Evolutionary conservation across 2,113 vertebrate species (phyloP), one percentile per base, ranked within the genome.

Genomic region (Sclerurus mexicanus): DNA sequence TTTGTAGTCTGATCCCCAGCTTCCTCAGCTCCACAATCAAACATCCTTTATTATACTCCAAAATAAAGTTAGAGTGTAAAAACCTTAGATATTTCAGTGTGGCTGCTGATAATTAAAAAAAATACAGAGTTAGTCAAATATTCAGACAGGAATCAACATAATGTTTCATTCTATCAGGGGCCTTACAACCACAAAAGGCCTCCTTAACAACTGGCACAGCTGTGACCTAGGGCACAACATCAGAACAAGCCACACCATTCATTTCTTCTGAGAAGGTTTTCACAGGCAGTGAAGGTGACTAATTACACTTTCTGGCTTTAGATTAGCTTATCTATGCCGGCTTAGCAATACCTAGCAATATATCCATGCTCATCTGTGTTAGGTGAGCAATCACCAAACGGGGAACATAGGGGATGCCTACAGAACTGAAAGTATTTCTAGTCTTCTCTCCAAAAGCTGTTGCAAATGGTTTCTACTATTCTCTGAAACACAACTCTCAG

Each of bases 61-160:
- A 55, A 90, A 71, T 49, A 72, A 52, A 85, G 12, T 40, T 40
- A 37, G 18, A 73, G 10, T 17, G 19, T 42, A 5, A 92, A 78
- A 60, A 31, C 4, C 27, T 64, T 47, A 7, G 4, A 27, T 66
- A 20, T 31, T 69, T 76, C 53, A n/a, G 14, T 8, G 17, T 23
- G 5, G 6, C 7, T 72, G 25, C 6, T 4, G 2, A 33, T 55
- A 42, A 37, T 50, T 0, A 1, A 72, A 68, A 23, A 49, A 49
- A 50, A 63, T 64, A 63, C 14, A 50, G 40, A 73, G 6, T 12
- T 58, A 4, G 12, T 46, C 42, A 80, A 79, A 60, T 49, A 85
- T 8, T 18, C 25, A 76, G 12, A 8, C 4, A 62, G 10, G 20
- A 80, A 9, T 56, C 52, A 84, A 23, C 5, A 15, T 22, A 50